Conservation (phyloP, 2,888 invertebrate species). For the Sipunculus nudus region DNA sequence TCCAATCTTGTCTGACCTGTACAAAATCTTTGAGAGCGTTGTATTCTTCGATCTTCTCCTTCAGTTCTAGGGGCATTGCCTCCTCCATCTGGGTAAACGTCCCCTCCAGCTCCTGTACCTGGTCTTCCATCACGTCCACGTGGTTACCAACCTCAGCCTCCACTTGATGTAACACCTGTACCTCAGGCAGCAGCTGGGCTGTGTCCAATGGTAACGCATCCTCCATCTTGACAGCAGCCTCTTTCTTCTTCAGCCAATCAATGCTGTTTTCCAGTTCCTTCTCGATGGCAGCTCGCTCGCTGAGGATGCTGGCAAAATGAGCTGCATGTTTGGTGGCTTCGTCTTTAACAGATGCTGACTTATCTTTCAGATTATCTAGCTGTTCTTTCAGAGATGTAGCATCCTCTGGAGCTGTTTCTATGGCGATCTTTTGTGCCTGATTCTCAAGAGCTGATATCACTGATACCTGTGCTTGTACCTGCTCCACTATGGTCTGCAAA, state of each 20-base stretch:
- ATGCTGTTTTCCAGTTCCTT: slow-evolving; percentile 46
- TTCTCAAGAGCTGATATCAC: slow-evolving; percentile 86
- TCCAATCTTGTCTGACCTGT: too few relatives aligned
- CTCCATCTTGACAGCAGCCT: slow-evolving; percentile 44
- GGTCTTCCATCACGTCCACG: slow-evolving; percentile 32
- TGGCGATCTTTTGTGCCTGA: slow-evolving; percentile 91
- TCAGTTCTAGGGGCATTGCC: slow-evolving; percentile 46
- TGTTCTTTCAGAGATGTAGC: slow-evolving; percentile 88
- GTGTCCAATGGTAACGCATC: too few relatives aligned
- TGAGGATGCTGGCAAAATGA: slow-evolving; percentile 77
- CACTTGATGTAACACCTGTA: too few relatives aligned
- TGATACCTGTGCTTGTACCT: slow-evolving; percentile 72
- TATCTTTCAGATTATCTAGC: slow-evolving; percentile 81
- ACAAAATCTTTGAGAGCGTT: slow-evolving; percentile 45
- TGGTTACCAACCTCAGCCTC: slow-evolving; percentile 49
- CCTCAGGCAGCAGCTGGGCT: too few relatives aligned
- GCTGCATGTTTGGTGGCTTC: slow-evolving; percentile 86
- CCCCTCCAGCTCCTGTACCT: slow-evolving; percentile 41
- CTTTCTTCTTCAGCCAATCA: slow-evolving; percentile 53
- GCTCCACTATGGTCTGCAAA: slow-evolving; percentile 20
- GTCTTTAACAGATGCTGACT: slow-evolving; percentile 80
- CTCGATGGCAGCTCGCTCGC: slow-evolving; percentile 52
- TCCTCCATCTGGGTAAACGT: slow-evolving; percentile 50
- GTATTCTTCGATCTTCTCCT: slow-evolving; percentile 54
- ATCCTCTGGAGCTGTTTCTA: slow-evolving; percentile 87